These are phyloP conservation scores for Gymnoscopelus microlampas DNA, from an alignment of 2,797 vertebrate species.

Conservation along the genomic window DNA sequence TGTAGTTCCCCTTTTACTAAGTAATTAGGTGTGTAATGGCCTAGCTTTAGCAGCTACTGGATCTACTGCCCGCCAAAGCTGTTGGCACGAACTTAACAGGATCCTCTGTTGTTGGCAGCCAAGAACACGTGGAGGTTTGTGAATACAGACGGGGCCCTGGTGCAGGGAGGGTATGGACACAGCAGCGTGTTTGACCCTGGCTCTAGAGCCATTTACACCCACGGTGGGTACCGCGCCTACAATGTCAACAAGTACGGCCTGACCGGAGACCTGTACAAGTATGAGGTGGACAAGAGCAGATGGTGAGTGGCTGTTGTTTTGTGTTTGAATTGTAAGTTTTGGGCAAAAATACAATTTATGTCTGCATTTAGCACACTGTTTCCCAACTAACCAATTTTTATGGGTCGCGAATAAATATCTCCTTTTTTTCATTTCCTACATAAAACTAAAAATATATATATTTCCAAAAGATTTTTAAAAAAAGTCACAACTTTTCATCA, in stretches of 20 bases:
- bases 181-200: conserved; percentile 92
- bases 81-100: too few relatives aligned
- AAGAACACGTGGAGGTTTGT: conserved; percentile 88
- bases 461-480: too few relatives aligned
- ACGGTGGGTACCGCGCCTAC: conserved; percentile 98
- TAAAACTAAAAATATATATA: too few relatives aligned
- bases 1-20: too few relatives aligned
- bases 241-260: conserved; percentile 96
- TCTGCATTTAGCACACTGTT: too few relatives aligned
- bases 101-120: conserved; percentile 59
- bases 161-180: conserved; percentile 97
- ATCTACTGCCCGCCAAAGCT: too few relatives aligned
- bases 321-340: background rate
- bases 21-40: too few relatives aligned
- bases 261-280: conserved; percentile 94
- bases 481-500: too few relatives aligned
- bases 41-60: too few relatives aligned
- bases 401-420: too few relatives aligned
- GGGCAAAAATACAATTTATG: background rate
- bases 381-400: too few relatives aligned
- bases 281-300: conserved; percentile 86
- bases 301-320: conserved; percentile 81
- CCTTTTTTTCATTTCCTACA: too few relatives aligned
- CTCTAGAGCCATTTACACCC: conserved; percentile 89
- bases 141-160: conserved; percentile 87